Percentiles rank a stretch among this genome's conserved stretches.
Conservation (phyloP, 2,888 invertebrate species). For the Schrankia costaestrigalis region DNA sequence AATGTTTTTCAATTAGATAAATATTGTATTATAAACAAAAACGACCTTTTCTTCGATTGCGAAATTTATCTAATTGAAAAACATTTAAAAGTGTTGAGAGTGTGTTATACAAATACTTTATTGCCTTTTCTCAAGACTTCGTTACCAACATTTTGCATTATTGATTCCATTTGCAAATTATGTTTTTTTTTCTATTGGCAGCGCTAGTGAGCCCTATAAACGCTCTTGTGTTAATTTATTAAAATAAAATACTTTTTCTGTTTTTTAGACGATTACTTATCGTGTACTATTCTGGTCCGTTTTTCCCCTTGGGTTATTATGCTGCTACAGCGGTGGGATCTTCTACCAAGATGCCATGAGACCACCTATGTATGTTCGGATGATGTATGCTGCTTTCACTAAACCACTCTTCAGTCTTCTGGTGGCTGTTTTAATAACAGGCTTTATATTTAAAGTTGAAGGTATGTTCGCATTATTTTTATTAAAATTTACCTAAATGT, state of each 20-base stretch:
- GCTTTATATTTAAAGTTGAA: constrained; percentile 38
- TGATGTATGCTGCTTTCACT: constrained; percentile 26
- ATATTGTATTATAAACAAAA: no score
- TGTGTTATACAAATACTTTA: no score
- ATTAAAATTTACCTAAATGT: neutral
- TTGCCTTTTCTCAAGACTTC: no score
- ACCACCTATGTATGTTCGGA: constrained; percentile 20
- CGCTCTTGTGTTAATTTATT: no score
- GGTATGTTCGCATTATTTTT: constrained; percentile 30
- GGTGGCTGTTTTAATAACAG: constrained; percentile 22
- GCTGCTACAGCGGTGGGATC: constrained; percentile 20
- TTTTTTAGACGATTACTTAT: constrained; percentile 35
- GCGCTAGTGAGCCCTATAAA: no score
- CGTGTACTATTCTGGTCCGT: constrained; percentile 31
- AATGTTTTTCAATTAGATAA: no score
- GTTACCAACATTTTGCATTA: no score
- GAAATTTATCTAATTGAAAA: neutral
- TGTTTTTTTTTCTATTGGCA: no score
- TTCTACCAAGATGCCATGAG: constrained; percentile 34
- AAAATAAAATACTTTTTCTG: neutral
- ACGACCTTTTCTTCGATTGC: no score
- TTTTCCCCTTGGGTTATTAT: constrained; percentile 21
- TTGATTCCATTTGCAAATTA: no score
- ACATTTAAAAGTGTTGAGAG: no score
- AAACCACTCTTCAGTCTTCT: constrained; percentile 36